Conservation (phyloP, 2,888 invertebrate genomes). For the Lutraria lutraria region DNA sequence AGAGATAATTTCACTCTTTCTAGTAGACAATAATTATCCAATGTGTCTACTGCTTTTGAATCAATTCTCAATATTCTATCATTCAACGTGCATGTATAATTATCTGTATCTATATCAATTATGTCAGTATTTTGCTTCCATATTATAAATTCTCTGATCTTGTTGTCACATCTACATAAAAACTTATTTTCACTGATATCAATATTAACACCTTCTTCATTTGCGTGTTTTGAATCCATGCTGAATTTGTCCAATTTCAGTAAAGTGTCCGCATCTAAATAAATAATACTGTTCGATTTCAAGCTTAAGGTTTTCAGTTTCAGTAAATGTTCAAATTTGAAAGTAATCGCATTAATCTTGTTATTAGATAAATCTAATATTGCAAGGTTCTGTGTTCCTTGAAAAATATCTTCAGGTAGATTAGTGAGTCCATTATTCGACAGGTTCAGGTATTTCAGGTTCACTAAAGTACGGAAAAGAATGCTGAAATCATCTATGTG, state of each 20-base stretch:
- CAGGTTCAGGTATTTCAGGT: neutral
- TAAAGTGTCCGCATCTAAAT: neutral
- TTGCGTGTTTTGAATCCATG: neutral
- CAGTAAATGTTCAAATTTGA: slow-evolving; percentile 3
- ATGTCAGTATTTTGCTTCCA: neutral
- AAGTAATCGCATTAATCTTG: neutral
- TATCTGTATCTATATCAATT: neutral
- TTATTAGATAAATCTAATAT: slow-evolving; percentile 11
- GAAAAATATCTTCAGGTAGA: slow-evolving; percentile 11
- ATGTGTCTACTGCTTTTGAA: neutral
- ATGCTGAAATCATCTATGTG: neutral
- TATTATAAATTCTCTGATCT: neutral
- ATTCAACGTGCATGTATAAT: neutral
- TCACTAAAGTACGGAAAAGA: neutral
- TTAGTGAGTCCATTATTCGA: neutral
- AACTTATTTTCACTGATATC: neutral
- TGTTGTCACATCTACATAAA: neutral
- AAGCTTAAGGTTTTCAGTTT: neutral
- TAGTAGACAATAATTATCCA: neutral
- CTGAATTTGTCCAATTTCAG: neutral
- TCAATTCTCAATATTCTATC: neutral
- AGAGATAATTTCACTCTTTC: neutral
- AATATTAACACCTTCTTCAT: neutral
- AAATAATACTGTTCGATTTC: neutral
- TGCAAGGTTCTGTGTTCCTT: neutral